phyloP scores from a whole-genome alignment of 1,140 invertebrate species.

The Dysdera silvatica region DNA sequence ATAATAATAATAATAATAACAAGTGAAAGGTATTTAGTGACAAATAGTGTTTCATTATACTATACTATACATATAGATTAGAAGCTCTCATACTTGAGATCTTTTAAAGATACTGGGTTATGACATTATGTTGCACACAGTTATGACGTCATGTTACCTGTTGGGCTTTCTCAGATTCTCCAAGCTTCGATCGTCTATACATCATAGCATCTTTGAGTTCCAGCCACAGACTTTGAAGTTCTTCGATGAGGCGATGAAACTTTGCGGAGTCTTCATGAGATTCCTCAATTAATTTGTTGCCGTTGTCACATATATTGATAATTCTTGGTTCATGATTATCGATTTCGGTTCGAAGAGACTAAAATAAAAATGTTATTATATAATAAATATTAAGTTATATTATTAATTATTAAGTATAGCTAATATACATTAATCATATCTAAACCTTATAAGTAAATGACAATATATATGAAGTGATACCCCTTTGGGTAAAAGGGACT shows the following conservation, averaged over 20 bases:
- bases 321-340: conserved; percentile 96
- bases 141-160: no score
- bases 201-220: conserved; percentile 76
- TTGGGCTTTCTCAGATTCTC: conserved; percentile 60
- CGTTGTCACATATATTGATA: conserved; percentile 80
- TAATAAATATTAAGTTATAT: neutral
- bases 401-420: no score
- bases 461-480: no score
- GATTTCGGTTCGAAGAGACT: conserved; percentile 57
- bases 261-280: conserved; percentile 81
- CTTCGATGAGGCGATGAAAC: conserved; percentile 76
- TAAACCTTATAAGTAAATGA: no score
- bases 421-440: no score
- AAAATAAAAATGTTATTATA: neutral
- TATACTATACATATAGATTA: conserved; percentile 31
- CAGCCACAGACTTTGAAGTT: conserved; percentile 81
- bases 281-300: conserved; percentile 88
- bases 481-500: no score
- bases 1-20: no score
- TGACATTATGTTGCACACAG: no score
- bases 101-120: no score
- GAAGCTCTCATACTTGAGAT: no score
- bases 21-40: no score
- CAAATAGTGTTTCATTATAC: no score
- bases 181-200: conserved; percentile 55